Evolutionary conservation across 1,140 invertebrate genomes (phyloP).

Genomic region (Nephotettix cincticeps): DNA sequence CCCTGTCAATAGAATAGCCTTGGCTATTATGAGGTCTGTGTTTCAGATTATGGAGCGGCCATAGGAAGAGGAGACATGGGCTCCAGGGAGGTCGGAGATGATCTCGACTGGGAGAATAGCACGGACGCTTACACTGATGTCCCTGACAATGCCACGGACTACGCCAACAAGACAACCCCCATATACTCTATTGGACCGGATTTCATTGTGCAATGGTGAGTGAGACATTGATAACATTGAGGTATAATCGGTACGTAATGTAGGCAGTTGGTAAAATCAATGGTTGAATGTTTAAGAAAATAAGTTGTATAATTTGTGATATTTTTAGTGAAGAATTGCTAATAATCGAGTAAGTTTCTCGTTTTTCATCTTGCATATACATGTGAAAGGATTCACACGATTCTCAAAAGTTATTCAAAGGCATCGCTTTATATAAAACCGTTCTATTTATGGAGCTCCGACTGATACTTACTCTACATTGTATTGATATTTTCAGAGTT

Average conservation of each 20-base stretch:
- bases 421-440: too few species aligned
- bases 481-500: too few species aligned
- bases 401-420: too few species aligned
- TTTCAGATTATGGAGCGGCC: background rate
- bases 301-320: background rate
- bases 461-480: too few species aligned
- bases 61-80: background rate
- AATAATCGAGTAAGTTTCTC: too few species aligned
- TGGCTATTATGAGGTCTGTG: slow-evolving; percentile 14
- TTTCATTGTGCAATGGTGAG: slow-evolving; percentile 31
- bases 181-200: slow-evolving; percentile 33
- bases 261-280: background rate
- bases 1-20: too few species aligned
- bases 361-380: too few species aligned
- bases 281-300: background rate
- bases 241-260: background rate
- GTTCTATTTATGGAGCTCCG: too few species aligned
- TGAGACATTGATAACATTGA: too few species aligned
- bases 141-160: slow-evolving; percentile 12
- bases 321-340: too few species aligned
- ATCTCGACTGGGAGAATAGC: slow-evolving; percentile 14
- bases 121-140: background rate
- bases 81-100: background rate
- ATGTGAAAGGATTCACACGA: too few species aligned
- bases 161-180: slow-evolving; percentile 25